Evolutionary conservation across 2,113 vertebrate species (phyloP), one percentile per base, ranked within the genome.

Genomic region (Tympanuchus pallidicinctus): DNA sequence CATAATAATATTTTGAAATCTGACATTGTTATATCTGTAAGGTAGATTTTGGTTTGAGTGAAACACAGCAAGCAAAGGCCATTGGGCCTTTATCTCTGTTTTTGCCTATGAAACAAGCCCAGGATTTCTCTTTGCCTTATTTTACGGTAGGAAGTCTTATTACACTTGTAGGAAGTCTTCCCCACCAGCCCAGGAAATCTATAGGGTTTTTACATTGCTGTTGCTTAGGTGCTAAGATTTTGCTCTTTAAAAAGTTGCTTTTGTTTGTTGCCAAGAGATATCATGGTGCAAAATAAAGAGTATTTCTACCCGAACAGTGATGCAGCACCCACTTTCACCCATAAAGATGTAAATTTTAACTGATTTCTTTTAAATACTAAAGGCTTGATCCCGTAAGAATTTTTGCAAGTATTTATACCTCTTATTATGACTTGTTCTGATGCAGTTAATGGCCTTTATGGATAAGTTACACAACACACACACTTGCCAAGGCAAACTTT

Each of bases 171-270:
- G 11, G 24, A 88, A 81, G 5, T 56, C 25, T 36, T 67, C 18
- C 11, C 10, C 30, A 28, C 1, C 0, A 0, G 2, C 25, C 18
- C 0, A 0, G 45, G 5, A 74, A 4, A 47, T 76, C 69, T 6
- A 48, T 16, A 38, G 22, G 30, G 5, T 59, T 90, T 82, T 82
- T 20, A 38, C 13, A 14, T 47, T 34, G 9, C 20, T 17, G 7
- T 24, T 85, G n/a, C 28, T 89, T 13, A 47, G 28, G 50, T 64
- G 74, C 45, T 85, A 14, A 67, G 24, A 27, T 60, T 34, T 82
- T 22, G 47, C 20, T 57, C 25, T 32, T 50, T 45, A 32, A 6
- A 10, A 59, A 85, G 17, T 50, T 48, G 11, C 73, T 86, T 25
- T 42, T 70, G 14, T 56, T 32, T 78, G 20, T 30, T 76, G 81